phyloP scores from a whole-genome alignment of 1,140 invertebrate species.

The Sinella curviseta region DNA sequence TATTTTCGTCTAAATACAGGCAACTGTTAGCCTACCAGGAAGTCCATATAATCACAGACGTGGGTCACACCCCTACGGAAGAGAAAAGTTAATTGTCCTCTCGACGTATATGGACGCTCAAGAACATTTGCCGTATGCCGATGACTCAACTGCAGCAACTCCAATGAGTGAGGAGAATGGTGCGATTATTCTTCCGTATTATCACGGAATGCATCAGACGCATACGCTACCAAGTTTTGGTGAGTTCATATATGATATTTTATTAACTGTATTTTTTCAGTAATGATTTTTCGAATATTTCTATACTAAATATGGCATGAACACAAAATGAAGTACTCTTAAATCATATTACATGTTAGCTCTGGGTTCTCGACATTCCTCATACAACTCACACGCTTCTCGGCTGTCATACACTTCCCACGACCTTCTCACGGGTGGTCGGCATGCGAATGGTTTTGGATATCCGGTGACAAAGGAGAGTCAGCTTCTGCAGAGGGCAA shows the following conservation, averaged over 20 bases:
- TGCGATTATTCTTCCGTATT: constrained; percentile 83
- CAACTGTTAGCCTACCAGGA: constrained; percentile 91
- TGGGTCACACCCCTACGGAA: constrained; percentile 63
- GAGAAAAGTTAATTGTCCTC: constrained; percentile 79
- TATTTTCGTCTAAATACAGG: constrained; percentile 62
- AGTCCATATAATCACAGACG: constrained; percentile 90
- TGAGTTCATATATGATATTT: neutral
- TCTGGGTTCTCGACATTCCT: constrained; percentile 75
- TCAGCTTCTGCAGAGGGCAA: constrained; percentile 63
- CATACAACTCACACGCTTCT: constrained; percentile 90
- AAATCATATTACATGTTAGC: neutral
- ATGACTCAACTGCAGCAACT: constrained; percentile 95
- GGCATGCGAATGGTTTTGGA: constrained; percentile 55
- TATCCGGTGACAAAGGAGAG: constrained; percentile 77
- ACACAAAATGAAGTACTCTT: neutral
- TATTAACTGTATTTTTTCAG: neutral
- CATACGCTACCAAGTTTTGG: constrained; percentile 14
- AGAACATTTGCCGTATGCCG: constrained; percentile 93
- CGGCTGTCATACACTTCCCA: constrained; percentile 89
- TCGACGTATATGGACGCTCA: constrained; percentile 93
- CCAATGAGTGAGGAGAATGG: constrained; percentile 97
- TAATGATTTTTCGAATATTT: neutral
- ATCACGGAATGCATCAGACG: neutral
- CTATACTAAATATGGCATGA: neutral
- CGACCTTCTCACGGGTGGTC: constrained; percentile 69